Evolutionary conservation across 2,113 vertebrate species (phyloP), one percentile per base, ranked within the genome.

Genomic region (Numida meleagris): DNA sequence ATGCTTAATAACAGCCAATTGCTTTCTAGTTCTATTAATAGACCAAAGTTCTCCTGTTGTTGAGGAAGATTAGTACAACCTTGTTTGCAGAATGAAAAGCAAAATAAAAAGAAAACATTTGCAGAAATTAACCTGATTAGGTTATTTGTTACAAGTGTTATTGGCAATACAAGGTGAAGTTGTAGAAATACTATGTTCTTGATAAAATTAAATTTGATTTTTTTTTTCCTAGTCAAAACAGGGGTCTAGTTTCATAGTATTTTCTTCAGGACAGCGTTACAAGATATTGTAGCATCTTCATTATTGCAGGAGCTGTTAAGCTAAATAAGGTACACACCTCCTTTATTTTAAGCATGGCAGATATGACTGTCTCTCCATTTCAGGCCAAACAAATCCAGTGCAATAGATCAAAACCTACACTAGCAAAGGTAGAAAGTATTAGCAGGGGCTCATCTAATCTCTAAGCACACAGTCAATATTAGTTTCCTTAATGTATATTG

Each of bases 11-110:
- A 81, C 10, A 63, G 77, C 90, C 55, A 68, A 67, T 83, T 91
- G 38, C 57, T 86, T 77, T 86, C 51, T 76, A 66, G 31, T 77
- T 86, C 92, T 93, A 86, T 93, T 94, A 86, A 93, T 90, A 95
- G 65, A 46, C 38, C 0, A 5, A 90, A 90, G 31, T 50, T 46
- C 63, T 94, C 90, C 82, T 88, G 79, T 95, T 94, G 50, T 86
- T 78, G 86, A 81, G 80, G 80, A 74, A 94, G 65, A 93, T 83
- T 91, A 77, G 57, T 75, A 70, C 23, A 94, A 92, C 51, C 68
- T 45, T 42, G 42, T 70, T 76, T 86, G 61, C 46, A 86, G 76
- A 95, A 92, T 83, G 82, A 88, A 94, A 94, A 86, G 15, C 17
- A 57, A 79, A 90, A 67, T 31, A 59, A 86, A 88, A 88, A 73